phyloP scores from a whole-genome alignment of 2,113 vertebrate genomes.

The Dasyornis broadbenti region DNA sequence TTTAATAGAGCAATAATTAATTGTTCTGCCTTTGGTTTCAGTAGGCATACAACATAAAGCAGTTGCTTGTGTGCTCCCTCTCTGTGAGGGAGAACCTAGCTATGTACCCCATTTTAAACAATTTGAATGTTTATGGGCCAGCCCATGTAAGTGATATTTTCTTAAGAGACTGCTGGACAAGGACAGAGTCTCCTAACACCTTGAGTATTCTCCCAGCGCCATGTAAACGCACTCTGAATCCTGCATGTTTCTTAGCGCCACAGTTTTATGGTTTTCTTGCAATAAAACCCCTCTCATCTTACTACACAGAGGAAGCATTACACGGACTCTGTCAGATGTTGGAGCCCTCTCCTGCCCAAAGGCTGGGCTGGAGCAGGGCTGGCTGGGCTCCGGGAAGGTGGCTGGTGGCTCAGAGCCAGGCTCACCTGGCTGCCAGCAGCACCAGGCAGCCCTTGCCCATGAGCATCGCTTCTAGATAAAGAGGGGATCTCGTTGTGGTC shows the following conservation, averaged over 20 bases:
- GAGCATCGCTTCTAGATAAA: fast-evolving
- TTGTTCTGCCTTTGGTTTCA: background rate
- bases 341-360: background rate
- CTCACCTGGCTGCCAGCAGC: background rate
- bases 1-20: background rate
- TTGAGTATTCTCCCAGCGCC: background rate
- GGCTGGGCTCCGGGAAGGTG: fast-evolving
- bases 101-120: background rate
- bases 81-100: background rate
- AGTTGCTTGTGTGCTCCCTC: background rate
- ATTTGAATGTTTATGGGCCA: background rate
- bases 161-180: background rate
- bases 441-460: fast-evolving
- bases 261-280: background rate
- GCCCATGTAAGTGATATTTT: background rate
- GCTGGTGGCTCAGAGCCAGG: background rate
- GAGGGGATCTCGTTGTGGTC: fast-evolving
- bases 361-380: background rate
- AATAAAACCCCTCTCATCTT: background rate
- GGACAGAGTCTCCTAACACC: background rate
- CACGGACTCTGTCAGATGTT: background rate
- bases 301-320: background rate
- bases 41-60: background rate
- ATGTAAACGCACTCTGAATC: background rate
- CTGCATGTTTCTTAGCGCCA: background rate